Evolutionary conservation across 2,888 invertebrate species (phyloP).

Genomic region (Poecilobothrus nobilitatus): DNA sequence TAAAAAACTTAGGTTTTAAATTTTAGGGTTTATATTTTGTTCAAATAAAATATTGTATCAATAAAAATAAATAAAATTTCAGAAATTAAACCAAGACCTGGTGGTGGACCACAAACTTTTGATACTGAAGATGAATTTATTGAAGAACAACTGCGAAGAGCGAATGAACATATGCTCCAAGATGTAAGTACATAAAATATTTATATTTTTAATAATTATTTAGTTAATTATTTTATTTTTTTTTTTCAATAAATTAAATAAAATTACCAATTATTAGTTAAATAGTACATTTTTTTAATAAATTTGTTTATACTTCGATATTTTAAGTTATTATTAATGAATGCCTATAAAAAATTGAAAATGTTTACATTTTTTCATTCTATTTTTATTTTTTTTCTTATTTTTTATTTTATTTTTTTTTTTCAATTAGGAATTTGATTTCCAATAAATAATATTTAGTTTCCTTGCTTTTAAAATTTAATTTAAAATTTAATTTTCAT

Average conservation of each 20-base stretch:
- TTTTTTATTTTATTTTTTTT: background rate
- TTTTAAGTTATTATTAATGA: too few species aligned
- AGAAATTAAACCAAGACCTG: constrained; percentile 38
- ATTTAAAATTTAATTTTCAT: constrained; percentile 7
- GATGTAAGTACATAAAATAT: constrained; percentile 32
- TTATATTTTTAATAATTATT: background rate
- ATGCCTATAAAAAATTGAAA: too few species aligned
- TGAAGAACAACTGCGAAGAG: constrained; percentile 38
- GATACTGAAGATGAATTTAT: constrained; percentile 30
- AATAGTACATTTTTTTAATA: too few species aligned
- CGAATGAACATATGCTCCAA: constrained; percentile 40
- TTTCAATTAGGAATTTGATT: constrained; percentile 21
- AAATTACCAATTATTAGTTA: too few species aligned
- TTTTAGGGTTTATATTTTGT: too few species aligned
- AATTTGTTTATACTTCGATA: too few species aligned
- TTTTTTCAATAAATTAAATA: too few species aligned
- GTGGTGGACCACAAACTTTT: constrained; percentile 30
- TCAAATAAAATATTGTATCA: too few species aligned
- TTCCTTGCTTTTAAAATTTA: constrained; percentile 12
- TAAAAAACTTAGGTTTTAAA: too few species aligned
- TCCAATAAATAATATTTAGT: constrained; percentile 19
- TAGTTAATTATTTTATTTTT: constrained; percentile 3
- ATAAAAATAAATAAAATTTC: constrained; percentile 9
- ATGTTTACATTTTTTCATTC: constrained; percentile 12
- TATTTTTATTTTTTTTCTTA: constrained; percentile 23